A percentile compares a stretch with the other conserved stretches of the same genome.
Evolutionary conservation across 2,888 invertebrate species (phyloP).

Genomic region (Lasioglossum zephyrum): DNA sequence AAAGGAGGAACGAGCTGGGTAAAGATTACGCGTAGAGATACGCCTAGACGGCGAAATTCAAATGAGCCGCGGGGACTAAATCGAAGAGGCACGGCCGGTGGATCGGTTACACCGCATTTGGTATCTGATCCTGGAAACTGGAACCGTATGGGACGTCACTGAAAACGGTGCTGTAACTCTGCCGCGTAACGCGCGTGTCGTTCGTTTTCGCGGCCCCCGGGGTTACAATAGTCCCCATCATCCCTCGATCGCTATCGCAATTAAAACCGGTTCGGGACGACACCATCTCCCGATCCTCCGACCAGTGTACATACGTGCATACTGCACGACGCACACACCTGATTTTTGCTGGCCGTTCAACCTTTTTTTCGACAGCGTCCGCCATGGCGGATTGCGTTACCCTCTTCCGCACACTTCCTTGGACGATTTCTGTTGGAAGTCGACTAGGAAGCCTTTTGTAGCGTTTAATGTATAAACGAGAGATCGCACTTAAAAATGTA

Average conservation of each 20-base stretch:
- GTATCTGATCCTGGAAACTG: constrained; percentile 75
- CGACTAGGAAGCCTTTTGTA: no score
- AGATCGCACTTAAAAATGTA: no score
- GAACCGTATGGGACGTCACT: constrained; percentile 64
- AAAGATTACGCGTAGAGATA: constrained; percentile 66
- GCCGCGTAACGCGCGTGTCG: constrained; percentile 64
- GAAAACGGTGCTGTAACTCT: constrained; percentile 59
- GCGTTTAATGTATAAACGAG: no score
- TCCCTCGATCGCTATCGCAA: constrained; percentile 65
- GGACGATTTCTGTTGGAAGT: background rate
- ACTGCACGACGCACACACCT: background rate
- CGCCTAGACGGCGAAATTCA: constrained; percentile 77
- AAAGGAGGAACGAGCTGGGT: constrained; percentile 31
- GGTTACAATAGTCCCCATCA: constrained; percentile 62
- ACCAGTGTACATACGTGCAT: background rate
- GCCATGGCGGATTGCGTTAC: background rate
- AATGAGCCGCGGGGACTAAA: constrained; percentile 74
- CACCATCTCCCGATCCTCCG: background rate
- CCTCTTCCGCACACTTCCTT: background rate
- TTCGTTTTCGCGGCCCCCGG: constrained; percentile 42
- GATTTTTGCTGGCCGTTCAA: background rate
- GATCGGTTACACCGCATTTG: constrained; percentile 77
- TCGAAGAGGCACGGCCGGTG: constrained; percentile 71
- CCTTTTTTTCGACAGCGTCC: background rate
- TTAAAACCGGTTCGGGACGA: constrained; percentile 62